phyloP scores from a whole-genome alignment of 2,113 vertebrate species.

The Microcebus griseorufus region DNA sequence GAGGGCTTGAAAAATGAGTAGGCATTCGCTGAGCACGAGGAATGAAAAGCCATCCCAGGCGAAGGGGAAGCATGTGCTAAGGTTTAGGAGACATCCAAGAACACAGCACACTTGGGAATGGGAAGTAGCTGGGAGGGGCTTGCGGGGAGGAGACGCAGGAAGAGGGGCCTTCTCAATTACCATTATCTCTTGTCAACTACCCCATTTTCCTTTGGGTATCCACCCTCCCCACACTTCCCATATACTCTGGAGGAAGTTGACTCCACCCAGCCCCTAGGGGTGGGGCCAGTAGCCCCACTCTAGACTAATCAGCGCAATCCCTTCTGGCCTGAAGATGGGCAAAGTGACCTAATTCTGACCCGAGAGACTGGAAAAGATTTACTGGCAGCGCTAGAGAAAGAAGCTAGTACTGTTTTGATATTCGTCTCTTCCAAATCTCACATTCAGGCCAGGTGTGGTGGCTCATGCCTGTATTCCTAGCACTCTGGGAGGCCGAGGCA shows the following conservation, averaged over 20 bases:
- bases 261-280: not conserved
- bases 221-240: not conserved
- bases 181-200: not conserved
- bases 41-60: not conserved
- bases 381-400: not conserved
- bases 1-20: not conserved
- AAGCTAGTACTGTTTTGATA: no score
- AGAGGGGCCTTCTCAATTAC: not conserved
- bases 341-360: conserved; percentile 2
- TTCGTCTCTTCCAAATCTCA: no score
- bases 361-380: not conserved
- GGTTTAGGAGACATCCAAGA: not conserved
- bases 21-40: not conserved
- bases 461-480: no score
- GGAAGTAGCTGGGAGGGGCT: not conserved
- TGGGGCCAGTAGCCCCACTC: not conserved
- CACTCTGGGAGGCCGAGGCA: no score
- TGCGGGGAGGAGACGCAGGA: not conserved
- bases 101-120: not conserved
- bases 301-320: not conserved
- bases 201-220: not conserved
- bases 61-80: not conserved
- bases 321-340: not conserved
- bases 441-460: no score
- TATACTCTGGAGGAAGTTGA: not conserved